A percentile compares a stretch with the other conserved stretches of the same genome.
Evolutionary conservation across 2,797 vertebrate genomes (phyloP).

Genomic region (Epinephelus malabaricus): DNA sequence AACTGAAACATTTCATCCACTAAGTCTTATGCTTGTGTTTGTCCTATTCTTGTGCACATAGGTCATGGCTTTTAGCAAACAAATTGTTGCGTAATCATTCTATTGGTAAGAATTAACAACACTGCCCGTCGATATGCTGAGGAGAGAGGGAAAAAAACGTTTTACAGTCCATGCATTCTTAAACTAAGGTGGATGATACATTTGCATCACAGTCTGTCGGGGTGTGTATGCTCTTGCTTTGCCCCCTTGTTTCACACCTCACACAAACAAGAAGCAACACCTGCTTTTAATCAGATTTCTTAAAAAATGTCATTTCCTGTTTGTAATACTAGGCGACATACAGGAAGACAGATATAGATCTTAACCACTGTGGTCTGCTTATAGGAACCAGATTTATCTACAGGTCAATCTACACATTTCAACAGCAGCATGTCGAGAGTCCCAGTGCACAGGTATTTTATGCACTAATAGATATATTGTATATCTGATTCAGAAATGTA

Average conservation of each 20-base stretch:
- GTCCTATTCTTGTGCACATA: constrained; percentile 2
- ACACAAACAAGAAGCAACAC: not conserved
- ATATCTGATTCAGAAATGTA: not conserved
- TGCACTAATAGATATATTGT: not conserved
- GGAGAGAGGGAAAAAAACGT: not conserved
- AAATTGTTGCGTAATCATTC: constrained; percentile 22
- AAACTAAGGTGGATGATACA: not conserved
- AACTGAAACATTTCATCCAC: not conserved
- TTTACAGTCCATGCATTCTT: not conserved
- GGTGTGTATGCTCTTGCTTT: not conserved
- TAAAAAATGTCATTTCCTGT: not conserved
- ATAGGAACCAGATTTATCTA: constrained; percentile 12
- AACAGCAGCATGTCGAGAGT: not conserved
- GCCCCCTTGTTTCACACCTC: not conserved
- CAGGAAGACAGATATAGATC: constrained; percentile 30
- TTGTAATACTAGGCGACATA: accelerated
- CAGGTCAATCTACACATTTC: not conserved
- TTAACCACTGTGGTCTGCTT: not conserved
- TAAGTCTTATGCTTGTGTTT: constrained; percentile 12
- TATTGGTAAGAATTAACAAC: constrained; percentile 3
- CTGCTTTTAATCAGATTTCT: too few species aligned
- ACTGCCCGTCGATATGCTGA: not conserved
- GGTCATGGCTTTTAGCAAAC: constrained; percentile 16
- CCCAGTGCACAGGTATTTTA: not conserved
- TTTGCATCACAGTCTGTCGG: not conserved